Evolutionary conservation across 2,113 vertebrate species (phyloP).

Genomic region (Talpa occidentalis): DNA sequence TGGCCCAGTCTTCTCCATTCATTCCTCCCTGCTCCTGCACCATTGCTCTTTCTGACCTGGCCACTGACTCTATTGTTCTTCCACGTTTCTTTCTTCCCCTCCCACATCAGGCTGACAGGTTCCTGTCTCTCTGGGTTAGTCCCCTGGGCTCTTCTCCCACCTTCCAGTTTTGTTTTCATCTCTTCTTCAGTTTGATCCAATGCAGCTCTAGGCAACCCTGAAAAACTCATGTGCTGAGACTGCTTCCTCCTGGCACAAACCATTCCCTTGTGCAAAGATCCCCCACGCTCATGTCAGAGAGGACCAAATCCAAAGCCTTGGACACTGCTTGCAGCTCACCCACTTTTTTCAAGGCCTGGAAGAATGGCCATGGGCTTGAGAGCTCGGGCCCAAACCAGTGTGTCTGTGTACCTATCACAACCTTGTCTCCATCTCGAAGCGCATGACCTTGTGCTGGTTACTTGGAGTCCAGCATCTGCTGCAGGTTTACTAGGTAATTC

Average conservation of each 20-base stretch:
- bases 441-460: background rate
- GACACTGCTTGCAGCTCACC: background rate
- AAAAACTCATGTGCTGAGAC: background rate
- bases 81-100: background rate
- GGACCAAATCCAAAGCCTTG: background rate
- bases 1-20: background rate
- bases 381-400: no score
- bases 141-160: background rate
- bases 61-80: background rate
- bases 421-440: background rate
- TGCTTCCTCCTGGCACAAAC: no score
- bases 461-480: background rate
- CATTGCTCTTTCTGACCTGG: background rate
- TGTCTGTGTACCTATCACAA: background rate
- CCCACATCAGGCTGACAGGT: background rate
- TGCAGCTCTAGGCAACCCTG: background rate
- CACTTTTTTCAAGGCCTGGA: background rate
- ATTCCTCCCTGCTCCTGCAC: background rate
- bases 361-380: background rate
- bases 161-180: background rate
- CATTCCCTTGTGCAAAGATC: background rate
- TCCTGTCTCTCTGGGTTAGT: background rate
- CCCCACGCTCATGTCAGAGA: background rate
- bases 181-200: background rate
- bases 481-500: background rate